phyloP scores from a whole-genome alignment of 2,888 invertebrate genomes.

The Platycnemis pennipes region DNA sequence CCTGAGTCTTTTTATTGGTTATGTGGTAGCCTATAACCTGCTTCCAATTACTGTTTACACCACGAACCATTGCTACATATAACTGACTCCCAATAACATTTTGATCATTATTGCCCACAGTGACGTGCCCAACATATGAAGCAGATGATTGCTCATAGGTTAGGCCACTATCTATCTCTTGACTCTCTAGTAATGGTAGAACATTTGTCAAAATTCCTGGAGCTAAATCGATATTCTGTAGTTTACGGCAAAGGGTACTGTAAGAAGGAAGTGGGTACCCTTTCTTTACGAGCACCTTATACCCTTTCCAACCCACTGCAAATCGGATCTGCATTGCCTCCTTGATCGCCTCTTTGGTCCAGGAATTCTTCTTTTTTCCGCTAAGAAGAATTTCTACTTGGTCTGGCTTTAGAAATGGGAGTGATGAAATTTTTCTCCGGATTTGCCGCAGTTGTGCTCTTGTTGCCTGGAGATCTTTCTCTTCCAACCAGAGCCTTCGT shows the following conservation, averaged over 20 bases:
- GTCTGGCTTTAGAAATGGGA: no score
- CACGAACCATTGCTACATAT: conserved; percentile 46
- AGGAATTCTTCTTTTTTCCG: no score
- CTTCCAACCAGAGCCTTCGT: not conserved
- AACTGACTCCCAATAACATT: conserved; percentile 36
- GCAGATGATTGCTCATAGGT: not conserved
- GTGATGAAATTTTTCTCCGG: no score
- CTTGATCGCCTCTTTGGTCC: not conserved
- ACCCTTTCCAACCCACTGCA: not conserved
- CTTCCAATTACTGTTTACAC: conserved; percentile 58
- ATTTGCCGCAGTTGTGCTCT: not conserved
- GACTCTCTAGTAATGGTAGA: not conserved
- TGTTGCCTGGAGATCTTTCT: not conserved
- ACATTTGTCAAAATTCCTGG: not conserved
- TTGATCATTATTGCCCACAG: not conserved
- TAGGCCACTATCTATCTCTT: conserved; percentile 23
- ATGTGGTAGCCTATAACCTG: conserved; percentile 55
- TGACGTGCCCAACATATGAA: not conserved
- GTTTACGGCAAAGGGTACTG: not conserved
- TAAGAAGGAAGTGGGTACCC: not conserved
- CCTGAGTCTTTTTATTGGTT: not conserved
- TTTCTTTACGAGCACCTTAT: not conserved
- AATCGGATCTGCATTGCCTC: not conserved
- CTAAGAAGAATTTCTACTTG: no score
- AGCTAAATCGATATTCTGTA: not conserved